These are phyloP conservation scores for Phylloscopus trochiloides DNA, from an alignment of 2,113 vertebrate species.

Conservation along the genomic window DNA sequence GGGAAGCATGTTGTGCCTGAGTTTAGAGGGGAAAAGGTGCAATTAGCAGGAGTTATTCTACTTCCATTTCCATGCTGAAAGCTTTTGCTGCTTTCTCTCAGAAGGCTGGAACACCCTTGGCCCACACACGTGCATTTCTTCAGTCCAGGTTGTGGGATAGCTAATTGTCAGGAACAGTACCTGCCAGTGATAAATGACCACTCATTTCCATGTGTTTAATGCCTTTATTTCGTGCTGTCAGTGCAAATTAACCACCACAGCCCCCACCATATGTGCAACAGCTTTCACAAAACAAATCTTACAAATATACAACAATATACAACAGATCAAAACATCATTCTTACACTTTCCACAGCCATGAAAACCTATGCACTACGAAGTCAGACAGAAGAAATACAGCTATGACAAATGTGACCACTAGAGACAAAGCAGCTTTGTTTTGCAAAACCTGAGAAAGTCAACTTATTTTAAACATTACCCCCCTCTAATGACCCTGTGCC, in stretches of 20 bases:
- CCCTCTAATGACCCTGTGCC: neutral
- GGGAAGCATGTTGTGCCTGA: slow-evolving; percentile 69
- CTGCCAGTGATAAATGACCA: slow-evolving; percentile 12
- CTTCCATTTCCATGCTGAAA: neutral
- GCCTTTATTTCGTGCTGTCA: slow-evolving; percentile 75
- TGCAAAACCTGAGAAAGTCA: neutral
- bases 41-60: slow-evolving; percentile 7
- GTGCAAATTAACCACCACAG: slow-evolving; percentile 61
- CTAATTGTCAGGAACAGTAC: neutral
- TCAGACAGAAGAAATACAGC: neutral
- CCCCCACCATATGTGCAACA: slow-evolving; percentile 54
- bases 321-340: neutral
- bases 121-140: neutral
- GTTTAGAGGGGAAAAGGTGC: slow-evolving; percentile 31
- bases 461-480: neutral
- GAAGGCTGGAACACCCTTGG: neutral
- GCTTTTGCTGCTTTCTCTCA: neutral
- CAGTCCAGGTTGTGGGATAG: neutral
- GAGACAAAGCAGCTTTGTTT: neutral
- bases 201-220: slow-evolving; percentile 57
- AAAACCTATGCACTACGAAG: neutral
- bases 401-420: neutral
- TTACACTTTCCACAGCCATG: neutral
- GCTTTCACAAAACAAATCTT: slow-evolving; percentile 25
- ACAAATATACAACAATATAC: neutral